Evolutionary conservation across 2,888 invertebrate genomes (phyloP).

Genomic region (Drosophila greeni): DNA sequence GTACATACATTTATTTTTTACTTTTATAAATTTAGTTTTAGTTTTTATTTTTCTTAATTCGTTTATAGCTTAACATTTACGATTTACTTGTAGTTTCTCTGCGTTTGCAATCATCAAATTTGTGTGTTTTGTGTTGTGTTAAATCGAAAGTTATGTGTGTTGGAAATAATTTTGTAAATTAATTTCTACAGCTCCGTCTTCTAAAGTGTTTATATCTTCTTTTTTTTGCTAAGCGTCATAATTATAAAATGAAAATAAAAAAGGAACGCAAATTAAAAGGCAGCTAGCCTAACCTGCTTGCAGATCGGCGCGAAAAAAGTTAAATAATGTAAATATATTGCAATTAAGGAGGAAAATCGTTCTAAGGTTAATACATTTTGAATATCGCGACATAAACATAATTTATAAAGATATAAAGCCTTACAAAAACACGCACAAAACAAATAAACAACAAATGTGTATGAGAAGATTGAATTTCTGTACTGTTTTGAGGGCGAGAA

Average conservation of each 20-base stretch:
- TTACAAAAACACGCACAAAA: conserved; percentile 49
- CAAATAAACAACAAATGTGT: conserved; percentile 30
- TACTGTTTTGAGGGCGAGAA: conserved; percentile 42
- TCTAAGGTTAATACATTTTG: conserved; percentile 31
- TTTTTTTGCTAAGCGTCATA: conserved; percentile 34
- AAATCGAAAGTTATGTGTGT: conserved; percentile 43
- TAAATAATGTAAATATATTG: conserved; percentile 26
- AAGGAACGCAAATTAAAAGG: conserved; percentile 40
- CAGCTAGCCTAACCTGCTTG: conserved; percentile 30
- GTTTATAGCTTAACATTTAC: conserved; percentile 55
- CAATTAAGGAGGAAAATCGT: conserved; percentile 13
- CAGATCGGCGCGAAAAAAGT: conserved; percentile 22
- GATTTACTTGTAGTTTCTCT: conserved; percentile 47
- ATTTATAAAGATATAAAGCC: conserved; percentile 46
- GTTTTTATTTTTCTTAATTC: conserved; percentile 35
- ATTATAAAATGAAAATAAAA: conserved; percentile 28
- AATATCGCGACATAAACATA: conserved; percentile 56
- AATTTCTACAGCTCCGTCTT: conserved; percentile 51
- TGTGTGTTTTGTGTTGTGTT: conserved; percentile 42
- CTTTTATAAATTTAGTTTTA: conserved; percentile 34
- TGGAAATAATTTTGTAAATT: conserved; percentile 46
- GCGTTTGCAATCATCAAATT: conserved; percentile 39
- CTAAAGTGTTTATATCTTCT: neutral
- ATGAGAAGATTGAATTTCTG: conserved; percentile 36
- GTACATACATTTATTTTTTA: conserved; percentile 44